Evolutionary conservation across 2,888 invertebrate genomes (phyloP).

Genomic region (Drosophila greeni): DNA sequence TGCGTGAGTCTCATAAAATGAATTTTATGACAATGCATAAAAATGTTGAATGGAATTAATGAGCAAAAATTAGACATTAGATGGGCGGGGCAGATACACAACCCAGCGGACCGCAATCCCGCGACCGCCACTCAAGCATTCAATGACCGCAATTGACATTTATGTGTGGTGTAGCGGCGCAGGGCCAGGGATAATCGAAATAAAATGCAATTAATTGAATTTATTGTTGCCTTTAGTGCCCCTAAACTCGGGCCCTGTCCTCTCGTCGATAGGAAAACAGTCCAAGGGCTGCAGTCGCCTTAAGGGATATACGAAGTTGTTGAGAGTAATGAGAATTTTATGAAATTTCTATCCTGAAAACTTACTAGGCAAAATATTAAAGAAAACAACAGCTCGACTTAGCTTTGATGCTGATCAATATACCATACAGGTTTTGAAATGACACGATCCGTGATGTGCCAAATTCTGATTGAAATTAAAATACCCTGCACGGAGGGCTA

Average conservation of each 20-base stretch:
- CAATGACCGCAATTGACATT: slow-evolving; percentile 66
- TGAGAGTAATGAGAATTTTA: neutral
- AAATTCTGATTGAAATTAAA: too few relatives aligned
- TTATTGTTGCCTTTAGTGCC: slow-evolving; percentile 67
- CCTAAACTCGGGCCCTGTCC: slow-evolving; percentile 40
- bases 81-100: slow-evolving; percentile 21
- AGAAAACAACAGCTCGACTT: too few relatives aligned
- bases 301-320: too few relatives aligned
- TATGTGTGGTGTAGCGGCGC: slow-evolving; percentile 42
- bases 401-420: too few relatives aligned
- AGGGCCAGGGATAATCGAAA: slow-evolving; percentile 58
- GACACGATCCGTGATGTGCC: too few relatives aligned
- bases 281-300: too few relatives aligned
- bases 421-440: too few relatives aligned
- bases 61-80: slow-evolving; percentile 69
- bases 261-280: neutral
- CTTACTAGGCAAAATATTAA: too few relatives aligned
- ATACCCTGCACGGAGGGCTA: neutral
- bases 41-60: slow-evolving; percentile 72
- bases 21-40: slow-evolving; percentile 74
- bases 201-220: slow-evolving; percentile 74
- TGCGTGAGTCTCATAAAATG: slow-evolving; percentile 58
- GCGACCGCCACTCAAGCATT: slow-evolving; percentile 47
- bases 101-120: neutral
- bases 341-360: neutral